A percentile compares a stretch with the other conserved stretches of the same genome.
Evolutionary conservation across 2,888 invertebrate genomes (phyloP).

Genomic region (Augiades crinisus): DNA sequence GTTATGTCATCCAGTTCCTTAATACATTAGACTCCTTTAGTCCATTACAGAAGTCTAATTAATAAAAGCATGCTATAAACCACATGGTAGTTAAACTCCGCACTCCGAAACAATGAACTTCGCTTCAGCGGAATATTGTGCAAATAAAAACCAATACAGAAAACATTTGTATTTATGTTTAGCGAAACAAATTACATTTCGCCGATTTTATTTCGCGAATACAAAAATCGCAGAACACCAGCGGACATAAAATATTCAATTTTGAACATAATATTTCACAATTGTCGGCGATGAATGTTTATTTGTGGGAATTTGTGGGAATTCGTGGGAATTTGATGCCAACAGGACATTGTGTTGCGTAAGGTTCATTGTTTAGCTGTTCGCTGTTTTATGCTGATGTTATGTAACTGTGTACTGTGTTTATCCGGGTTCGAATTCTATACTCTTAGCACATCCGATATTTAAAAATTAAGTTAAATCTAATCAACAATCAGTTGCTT

Average conservation of each 20-base stretch:
- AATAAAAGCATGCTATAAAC: no score
- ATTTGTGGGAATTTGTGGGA: not conserved
- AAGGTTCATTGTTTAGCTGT: not conserved
- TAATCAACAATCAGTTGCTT: no score
- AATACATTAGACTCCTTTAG: no score
- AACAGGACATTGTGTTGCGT: not conserved
- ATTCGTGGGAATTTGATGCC: not conserved
- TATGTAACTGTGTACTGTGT: no score
- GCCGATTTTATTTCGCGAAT: not conserved
- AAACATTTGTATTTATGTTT: not conserved
- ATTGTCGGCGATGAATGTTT: not conserved
- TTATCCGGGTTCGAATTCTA: no score
- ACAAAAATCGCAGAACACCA: not conserved
- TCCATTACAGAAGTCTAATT: no score
- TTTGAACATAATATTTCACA: slow-evolving; percentile 12
- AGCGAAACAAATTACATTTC: not conserved
- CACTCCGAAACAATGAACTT: not conserved
- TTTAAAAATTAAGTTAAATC: no score
- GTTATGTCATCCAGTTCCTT: no score
- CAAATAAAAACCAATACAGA: not conserved
- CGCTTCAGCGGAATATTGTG: not conserved
- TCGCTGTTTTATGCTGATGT: no score
- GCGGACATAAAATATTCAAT: slow-evolving; percentile 6
- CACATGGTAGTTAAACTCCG: no score
- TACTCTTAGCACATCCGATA: no score